Evolutionary conservation across 2,113 vertebrate species (phyloP).

Genomic region (Thalassoma bifasciatum): DNA sequence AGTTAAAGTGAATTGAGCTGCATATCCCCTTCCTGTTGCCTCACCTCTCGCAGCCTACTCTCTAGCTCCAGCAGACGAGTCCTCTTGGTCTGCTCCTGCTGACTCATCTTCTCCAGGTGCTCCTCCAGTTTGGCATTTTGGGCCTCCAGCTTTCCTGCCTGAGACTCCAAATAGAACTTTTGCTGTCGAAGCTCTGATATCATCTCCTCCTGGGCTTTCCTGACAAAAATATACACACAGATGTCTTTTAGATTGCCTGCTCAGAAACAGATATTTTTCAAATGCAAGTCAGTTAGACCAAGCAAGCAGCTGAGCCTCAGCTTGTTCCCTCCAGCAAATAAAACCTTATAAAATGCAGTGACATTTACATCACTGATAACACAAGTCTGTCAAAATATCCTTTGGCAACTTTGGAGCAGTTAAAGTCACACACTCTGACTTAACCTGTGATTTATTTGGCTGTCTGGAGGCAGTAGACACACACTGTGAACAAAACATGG

Average conservation of each 20-base stretch:
- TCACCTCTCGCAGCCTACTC: conserved; percentile 85
- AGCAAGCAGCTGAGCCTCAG: neutral
- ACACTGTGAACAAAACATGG: neutral
- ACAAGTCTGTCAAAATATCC: neutral
- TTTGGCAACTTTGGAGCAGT: neutral
- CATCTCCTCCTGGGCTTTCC: conserved; percentile 99
- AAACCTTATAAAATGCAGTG: neutral
- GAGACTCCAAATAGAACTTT: conserved; percentile 99
- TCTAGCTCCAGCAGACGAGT: conserved; percentile 92
- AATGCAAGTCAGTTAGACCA: neutral
- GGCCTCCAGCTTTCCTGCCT: conserved; percentile 96
- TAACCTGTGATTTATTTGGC: neutral
- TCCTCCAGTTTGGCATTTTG: conserved; percentile 98
- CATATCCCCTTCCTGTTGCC: conserved; percentile 39
- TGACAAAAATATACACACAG: conserved; percentile 65
- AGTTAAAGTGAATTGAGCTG: conserved; percentile 47
- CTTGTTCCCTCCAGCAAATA: neutral
- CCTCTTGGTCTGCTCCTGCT: conserved; percentile 96
- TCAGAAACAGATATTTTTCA: neutral
- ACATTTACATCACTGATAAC: neutral
- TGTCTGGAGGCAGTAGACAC: neutral
- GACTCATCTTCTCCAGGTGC: conserved; percentile 96
- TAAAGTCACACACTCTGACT: no score
- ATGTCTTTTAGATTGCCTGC: neutral
- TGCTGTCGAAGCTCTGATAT: conserved; percentile 98